Conservation (phyloP, 2,797 vertebrate species). For the Pangasius krempfi region DNA sequence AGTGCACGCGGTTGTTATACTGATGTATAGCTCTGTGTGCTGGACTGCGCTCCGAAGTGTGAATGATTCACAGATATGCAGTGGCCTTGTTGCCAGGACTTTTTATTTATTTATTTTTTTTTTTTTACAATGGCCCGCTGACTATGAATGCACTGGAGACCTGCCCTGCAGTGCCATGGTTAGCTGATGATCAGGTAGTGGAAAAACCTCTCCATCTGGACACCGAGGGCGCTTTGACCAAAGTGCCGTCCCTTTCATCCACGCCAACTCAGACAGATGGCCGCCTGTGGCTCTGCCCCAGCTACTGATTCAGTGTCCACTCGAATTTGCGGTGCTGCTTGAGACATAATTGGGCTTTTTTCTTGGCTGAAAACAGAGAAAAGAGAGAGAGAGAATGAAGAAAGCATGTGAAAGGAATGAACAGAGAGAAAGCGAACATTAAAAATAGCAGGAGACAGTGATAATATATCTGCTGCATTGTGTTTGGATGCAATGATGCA, state of each 20-base stretch:
- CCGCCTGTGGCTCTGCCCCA: conserved; percentile 48
- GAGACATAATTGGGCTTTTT: conserved; percentile 75
- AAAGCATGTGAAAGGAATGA: conserved; percentile 55
- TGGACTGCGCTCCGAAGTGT: background rate
- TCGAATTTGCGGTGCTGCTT: conserved; percentile 69
- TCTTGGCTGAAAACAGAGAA: conserved; percentile 57
- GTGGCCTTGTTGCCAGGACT: conserved; percentile 2
- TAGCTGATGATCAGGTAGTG: conserved; percentile 58
- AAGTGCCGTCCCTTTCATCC: conserved; percentile 44
- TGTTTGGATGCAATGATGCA: conserved; percentile 68
- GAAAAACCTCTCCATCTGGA: conserved; percentile 60
- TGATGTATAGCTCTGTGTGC: background rate
- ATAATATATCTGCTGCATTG: conserved; percentile 73
- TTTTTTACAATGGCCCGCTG: background rate
- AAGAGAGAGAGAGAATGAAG: conserved; percentile 51
- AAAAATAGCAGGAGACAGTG: conserved; percentile 66
- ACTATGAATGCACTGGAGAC: background rate
- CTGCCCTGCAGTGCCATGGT: conserved; percentile 48
- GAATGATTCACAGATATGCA: conserved; percentile 19
- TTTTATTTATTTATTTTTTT: background rate
- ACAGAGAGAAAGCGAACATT: conserved; percentile 56
- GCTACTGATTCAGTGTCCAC: conserved; percentile 65
- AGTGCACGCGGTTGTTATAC: background rate
- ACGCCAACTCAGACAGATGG: conserved; percentile 58
- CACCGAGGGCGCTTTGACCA: conserved; percentile 49